Conservation (phyloP, 2,797 vertebrate species). For the Acanthurus tractus region DNA sequence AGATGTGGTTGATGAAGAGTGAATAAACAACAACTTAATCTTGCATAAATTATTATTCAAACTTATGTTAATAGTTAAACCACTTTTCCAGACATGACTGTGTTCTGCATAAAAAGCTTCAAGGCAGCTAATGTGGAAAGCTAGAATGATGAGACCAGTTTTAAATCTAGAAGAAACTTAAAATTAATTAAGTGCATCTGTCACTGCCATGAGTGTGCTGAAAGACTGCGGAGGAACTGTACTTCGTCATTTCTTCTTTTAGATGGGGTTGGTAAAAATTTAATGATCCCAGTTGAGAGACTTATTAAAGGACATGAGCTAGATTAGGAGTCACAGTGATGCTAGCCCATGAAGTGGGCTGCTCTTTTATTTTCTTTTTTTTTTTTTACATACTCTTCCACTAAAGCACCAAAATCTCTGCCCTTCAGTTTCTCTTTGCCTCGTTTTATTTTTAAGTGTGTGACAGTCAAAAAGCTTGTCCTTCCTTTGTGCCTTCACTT, state of each 20-base stretch:
- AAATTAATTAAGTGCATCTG: constrained; percentile 53
- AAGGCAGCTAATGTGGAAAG: constrained; percentile 1
- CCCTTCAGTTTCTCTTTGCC: constrained; percentile 1
- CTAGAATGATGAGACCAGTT: constrained; percentile 13
- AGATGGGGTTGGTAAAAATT: constrained; percentile 51
- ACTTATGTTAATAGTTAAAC: neutral
- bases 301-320: constrained; percentile 20
- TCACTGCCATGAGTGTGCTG: constrained; percentile 43
- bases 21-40: too few relatives aligned
- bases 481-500: constrained; percentile 1
- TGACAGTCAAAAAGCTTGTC: constrained; percentile 18
- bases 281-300: constrained; percentile 44
- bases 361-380: constrained; percentile 12
- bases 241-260: constrained; percentile 45
- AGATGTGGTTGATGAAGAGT: neutral
- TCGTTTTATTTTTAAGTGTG: constrained; percentile 15
- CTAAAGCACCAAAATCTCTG: constrained; percentile 1
- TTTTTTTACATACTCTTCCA: neutral
- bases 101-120: neutral
- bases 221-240: neutral
- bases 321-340: constrained; percentile 13
- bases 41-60: too few relatives aligned
- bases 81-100: neutral
- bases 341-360: constrained; percentile 3
- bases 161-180: constrained; percentile 26